phyloP scores from a whole-genome alignment of 2,113 vertebrate species.

The Neotoma lepida region DNA sequence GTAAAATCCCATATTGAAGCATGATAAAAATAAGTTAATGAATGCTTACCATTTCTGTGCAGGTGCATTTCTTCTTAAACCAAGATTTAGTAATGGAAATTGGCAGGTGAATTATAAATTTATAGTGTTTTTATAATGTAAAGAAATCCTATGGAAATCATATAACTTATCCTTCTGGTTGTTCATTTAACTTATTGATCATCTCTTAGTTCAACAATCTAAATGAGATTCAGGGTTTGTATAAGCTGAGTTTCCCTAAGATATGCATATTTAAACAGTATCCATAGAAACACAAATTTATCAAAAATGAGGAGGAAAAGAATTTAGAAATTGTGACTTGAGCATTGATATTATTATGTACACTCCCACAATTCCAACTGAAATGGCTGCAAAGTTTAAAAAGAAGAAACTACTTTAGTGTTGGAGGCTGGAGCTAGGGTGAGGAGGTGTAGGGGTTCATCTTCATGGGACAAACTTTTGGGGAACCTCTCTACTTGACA shows the following conservation, averaged over 20 bases:
- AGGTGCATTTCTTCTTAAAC: constrained; percentile 52
- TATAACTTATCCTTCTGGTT: constrained; percentile 30
- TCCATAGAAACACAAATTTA: constrained; percentile 70
- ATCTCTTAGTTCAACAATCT: constrained; percentile 60
- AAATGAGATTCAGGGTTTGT: constrained; percentile 64
- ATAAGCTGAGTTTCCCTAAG: constrained; percentile 59
- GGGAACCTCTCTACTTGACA: constrained; percentile 1
- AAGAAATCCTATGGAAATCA: constrained; percentile 27
- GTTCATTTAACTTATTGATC: constrained; percentile 65
- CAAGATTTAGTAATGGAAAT: constrained; percentile 38
- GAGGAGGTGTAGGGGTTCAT: neutral
- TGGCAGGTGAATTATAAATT: neutral
- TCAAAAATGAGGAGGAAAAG: constrained; percentile 51
- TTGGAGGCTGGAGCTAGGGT: neutral
- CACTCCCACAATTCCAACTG: constrained; percentile 25
- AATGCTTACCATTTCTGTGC: constrained; percentile 18
- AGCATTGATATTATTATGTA: constrained; percentile 48
- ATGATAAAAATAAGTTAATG: constrained; percentile 54
- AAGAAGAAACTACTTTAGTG: neutral
- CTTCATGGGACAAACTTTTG: neutral
- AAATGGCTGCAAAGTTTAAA: constrained; percentile 49
- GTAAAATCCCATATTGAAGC: constrained; percentile 55
- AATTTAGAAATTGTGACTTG: constrained; percentile 57
- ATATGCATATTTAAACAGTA: constrained; percentile 62
- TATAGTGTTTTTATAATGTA: constrained; percentile 27